phyloP scores from a whole-genome alignment of 2,113 vertebrate genomes.

The Cathartes aura region DNA sequence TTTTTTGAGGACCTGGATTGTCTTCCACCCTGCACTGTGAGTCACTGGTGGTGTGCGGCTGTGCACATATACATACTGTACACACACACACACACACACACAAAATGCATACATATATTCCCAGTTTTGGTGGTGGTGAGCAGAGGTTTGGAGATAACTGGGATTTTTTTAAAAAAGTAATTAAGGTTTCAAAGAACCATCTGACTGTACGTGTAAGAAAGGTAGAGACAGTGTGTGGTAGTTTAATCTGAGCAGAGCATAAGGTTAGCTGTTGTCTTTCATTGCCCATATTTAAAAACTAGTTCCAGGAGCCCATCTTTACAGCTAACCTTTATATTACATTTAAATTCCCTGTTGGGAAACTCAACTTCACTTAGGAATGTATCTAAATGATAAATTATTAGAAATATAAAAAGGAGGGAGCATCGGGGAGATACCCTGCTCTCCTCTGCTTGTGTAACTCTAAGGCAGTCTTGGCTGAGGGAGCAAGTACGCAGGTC shows the following conservation, averaged over 20 bases:
- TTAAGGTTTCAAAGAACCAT: background rate
- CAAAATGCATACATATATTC: background rate
- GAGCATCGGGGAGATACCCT: background rate
- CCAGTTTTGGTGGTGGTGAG: background rate
- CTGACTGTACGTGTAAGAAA: background rate
- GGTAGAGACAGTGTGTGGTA: background rate
- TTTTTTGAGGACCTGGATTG: background rate
- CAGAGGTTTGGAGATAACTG: background rate
- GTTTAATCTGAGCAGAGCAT: background rate
- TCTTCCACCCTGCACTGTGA: background rate
- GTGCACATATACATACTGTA: background rate
- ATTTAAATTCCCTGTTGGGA: slow-evolving; percentile 11
- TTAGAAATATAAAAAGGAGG: background rate
- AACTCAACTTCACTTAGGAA: background rate
- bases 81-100: too few species aligned
- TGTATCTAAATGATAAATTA: background rate
- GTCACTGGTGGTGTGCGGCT: background rate
- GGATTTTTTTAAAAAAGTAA: background rate
- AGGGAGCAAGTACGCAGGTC: fast-evolving
- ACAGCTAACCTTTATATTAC: background rate
- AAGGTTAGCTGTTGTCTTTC: slow-evolving; percentile 38
- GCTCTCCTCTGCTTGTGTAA: background rate
- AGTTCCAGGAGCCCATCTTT: background rate
- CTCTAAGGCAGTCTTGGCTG: background rate
- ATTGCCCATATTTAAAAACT: background rate